Conservation (phyloP, 92 coral and sea anemone species). For the Phymanthus crucifer region DNA sequence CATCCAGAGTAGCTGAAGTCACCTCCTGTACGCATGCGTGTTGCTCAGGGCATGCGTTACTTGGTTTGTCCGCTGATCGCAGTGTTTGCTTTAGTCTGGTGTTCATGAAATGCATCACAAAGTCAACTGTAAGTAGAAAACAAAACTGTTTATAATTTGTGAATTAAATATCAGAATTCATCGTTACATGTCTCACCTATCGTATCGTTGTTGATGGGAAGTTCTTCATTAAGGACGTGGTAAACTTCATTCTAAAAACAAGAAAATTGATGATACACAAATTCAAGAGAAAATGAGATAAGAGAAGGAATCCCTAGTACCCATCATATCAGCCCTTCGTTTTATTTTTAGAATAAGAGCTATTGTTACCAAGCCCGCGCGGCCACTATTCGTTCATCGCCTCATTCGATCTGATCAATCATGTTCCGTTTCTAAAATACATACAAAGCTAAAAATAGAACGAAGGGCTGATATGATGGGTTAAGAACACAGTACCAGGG, state of each 20-base stretch:
- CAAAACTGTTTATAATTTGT: neutral
- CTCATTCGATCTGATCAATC: no score
- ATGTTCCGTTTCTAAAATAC: no score
- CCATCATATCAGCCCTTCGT: no score
- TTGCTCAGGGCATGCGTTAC: constrained; percentile 44
- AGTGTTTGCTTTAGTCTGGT: constrained; percentile 73
- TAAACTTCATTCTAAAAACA: constrained; percentile 80
- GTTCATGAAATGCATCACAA: constrained; percentile 84
- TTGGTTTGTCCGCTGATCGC: constrained; percentile 60
- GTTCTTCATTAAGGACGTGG: constrained; percentile 69
- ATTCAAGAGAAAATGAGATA: neutral
- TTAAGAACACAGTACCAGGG: no score
- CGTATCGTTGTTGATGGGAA: constrained; percentile 61
- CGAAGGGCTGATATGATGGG: no score
- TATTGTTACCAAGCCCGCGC: no score
- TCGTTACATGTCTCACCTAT: constrained; percentile 54
- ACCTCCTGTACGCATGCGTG: constrained; percentile 83
- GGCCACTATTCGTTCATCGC: no score
- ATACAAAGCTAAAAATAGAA: no score
- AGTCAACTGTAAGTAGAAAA: constrained; percentile 62
- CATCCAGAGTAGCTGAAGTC: constrained; percentile 61
- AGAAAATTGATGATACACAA: neutral
- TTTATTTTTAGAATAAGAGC: no score
- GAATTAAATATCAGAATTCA: neutral
- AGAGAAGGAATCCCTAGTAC: no score